Conservation (phyloP, 2,113 vertebrate species). For the Hypocryptadius cinnamomeus region DNA sequence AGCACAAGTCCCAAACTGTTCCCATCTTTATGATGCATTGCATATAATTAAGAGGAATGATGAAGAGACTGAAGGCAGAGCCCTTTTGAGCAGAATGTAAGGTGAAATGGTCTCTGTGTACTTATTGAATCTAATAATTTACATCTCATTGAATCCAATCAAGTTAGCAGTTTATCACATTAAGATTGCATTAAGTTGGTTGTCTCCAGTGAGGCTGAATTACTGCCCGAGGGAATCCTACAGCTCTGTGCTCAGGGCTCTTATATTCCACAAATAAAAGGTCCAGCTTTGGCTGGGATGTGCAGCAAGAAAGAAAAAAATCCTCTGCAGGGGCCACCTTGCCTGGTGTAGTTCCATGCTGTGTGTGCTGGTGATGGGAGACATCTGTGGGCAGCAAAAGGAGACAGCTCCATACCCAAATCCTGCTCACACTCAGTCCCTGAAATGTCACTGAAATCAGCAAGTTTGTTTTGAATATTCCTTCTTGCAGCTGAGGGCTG, state of each 20-base stretch:
- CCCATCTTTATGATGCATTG: background rate
- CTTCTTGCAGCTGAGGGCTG: background rate
- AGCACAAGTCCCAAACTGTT: background rate
- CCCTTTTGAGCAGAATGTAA: conserved; percentile 1
- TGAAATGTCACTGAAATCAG: background rate
- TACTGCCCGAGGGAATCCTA: conserved; percentile 24
- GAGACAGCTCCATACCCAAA: accelerated
- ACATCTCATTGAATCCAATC: conserved; percentile 73
- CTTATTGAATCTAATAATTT: conserved; percentile 72
- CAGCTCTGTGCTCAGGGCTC: background rate
- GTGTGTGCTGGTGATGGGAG: background rate
- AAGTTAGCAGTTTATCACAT: conserved; percentile 62
- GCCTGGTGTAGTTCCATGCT: accelerated
- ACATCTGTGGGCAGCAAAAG: background rate
- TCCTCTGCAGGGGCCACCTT: background rate
- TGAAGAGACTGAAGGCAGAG: conserved; percentile 33
- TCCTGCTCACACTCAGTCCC: background rate
- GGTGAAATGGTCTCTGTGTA: conserved; percentile 52
- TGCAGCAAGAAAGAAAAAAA: background rate
- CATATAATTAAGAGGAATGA: conserved; percentile 24
- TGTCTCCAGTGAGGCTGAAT: conserved; percentile 51
- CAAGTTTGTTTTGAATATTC: background rate
- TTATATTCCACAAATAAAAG: background rate
- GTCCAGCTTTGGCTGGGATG: background rate
- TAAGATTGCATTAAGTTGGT: conserved; percentile 60